Evolutionary conservation across 2,113 vertebrate species (phyloP).

Genomic region (Speoplatyrhinus poulsoni): DNA sequence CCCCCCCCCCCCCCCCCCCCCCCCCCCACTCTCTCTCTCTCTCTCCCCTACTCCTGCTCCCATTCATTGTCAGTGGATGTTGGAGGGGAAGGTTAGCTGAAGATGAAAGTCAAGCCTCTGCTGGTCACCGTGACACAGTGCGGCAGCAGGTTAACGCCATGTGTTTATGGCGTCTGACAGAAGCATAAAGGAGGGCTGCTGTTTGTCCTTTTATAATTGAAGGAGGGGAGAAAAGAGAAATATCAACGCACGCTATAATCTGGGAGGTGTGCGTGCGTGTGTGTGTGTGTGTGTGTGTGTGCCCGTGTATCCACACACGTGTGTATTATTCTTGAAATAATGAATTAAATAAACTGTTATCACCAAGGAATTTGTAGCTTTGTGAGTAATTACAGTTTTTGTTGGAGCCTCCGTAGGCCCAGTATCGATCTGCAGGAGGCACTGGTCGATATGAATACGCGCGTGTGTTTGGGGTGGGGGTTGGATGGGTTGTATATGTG

Average conservation of each 20-base stretch:
- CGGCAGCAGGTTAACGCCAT: too few species aligned
- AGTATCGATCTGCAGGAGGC: conserved; percentile 71
- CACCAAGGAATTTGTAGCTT: conserved; percentile 67
- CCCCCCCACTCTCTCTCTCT: not conserved
- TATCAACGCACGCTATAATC: too few species aligned
- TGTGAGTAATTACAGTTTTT: conserved; percentile 80
- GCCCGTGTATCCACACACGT: not conserved
- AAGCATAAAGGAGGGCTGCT: too few species aligned
- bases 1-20: too few species aligned
- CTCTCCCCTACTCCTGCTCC: not conserved
- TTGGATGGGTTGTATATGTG: too few species aligned
- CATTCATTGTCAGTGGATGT: conserved; percentile 21
- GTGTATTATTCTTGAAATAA: conserved; percentile 55
- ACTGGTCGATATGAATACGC: too few species aligned
- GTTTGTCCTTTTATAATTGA: too few species aligned
- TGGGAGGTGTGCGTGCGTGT: not conserved
- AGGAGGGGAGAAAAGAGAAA: too few species aligned
- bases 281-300: conserved; percentile 11
- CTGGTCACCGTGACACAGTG: too few species aligned
- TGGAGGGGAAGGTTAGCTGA: conserved; percentile 29
- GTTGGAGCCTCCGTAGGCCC: conserved; percentile 68
- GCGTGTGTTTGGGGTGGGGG: too few species aligned
- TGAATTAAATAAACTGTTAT: conserved; percentile 70
- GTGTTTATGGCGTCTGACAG: too few species aligned
- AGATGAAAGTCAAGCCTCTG: not conserved